These are phyloP conservation scores for Pseudococcus viburni DNA, from an alignment of 2,888 invertebrate species.

Conservation along the genomic window DNA sequence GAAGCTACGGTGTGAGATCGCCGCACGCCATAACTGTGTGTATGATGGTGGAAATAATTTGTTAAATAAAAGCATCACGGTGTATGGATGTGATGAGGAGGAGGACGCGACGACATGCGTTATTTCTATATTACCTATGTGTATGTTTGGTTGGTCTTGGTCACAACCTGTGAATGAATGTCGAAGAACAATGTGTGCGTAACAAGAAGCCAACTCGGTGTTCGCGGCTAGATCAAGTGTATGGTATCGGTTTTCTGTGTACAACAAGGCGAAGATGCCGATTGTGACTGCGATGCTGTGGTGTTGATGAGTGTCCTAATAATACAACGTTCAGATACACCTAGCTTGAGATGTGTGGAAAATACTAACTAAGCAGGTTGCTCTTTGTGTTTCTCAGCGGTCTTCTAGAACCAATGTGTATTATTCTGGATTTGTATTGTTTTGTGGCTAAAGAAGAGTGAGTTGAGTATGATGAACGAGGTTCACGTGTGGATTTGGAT, in stretches of 20 bases:
- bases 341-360: background rate
- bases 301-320: slow-evolving; percentile 16
- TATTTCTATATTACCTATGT: slow-evolving; percentile 49
- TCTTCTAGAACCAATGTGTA: background rate
- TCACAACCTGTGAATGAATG: slow-evolving; percentile 43
- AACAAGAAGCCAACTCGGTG: slow-evolving; percentile 31
- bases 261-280: background rate
- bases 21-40: background rate
- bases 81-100: background rate
- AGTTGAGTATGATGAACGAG: background rate
- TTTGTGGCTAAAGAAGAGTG: background rate
- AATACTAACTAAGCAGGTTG: background rate
- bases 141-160: too few species aligned
- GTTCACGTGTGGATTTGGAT: too few species aligned
- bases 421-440: background rate
- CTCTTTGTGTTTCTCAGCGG: background rate
- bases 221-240: slow-evolving; percentile 37
- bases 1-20: background rate
- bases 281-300: background rate
- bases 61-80: slow-evolving; percentile 14
- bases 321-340: background rate
- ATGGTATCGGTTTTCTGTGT: slow-evolving; percentile 9
- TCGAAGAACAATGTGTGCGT: slow-evolving; percentile 38
- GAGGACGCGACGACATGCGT: slow-evolving; percentile 29
- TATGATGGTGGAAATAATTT: slow-evolving; percentile 35